Evolutionary conservation across 2,797 vertebrate genomes (phyloP), one percentile per base, ranked within the genome.

Genomic region (Pygocentrus nattereri): DNA sequence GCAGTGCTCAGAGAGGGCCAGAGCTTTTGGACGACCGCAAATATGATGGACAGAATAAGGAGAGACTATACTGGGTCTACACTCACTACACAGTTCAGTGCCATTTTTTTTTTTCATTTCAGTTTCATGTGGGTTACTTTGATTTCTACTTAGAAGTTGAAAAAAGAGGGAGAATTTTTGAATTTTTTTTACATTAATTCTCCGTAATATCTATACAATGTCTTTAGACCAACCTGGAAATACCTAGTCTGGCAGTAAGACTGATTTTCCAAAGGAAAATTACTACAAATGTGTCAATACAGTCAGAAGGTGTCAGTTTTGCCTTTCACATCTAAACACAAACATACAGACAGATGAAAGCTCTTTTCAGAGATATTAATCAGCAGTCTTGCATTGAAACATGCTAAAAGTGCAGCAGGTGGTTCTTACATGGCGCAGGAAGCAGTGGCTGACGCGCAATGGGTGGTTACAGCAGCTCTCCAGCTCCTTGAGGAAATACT

Each of bases 401-500:
- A 30, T 25, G 5, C 13, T 61, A 23, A 30, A 13, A 15, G 13
- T 1, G 4, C 6, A 73, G 18, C 16, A 67, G 13, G 8, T 27
- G 27, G 31, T 44, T 62, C 96, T 90, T 96, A 99, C 97, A 0
- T 99, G 97, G 89, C 97, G 88, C 21, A 99, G 93, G 93, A 99
- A 99, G 91, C 97, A 97, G 90, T 97, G 96, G 50, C 97, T 95
- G 73, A 96, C 96, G 0, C 97, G 91, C 19, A 97, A 93, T 0
- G 98, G 98, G 78, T 98, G 97, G 84, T 92, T 96, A 86, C 94
- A 96, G 86, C 98, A 99, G 87, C 95, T 95, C 92, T 99, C 98
- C 12, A 99, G 94, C 90, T 99, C 98, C 64, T 92, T 91, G 8
- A 98, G 92, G 92, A 99, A 99, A 89, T 97, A 98, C 84, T 98